Evolutionary conservation across 2,888 invertebrate genomes (phyloP).

Genomic region (Coleophora flavipennella): DNA sequence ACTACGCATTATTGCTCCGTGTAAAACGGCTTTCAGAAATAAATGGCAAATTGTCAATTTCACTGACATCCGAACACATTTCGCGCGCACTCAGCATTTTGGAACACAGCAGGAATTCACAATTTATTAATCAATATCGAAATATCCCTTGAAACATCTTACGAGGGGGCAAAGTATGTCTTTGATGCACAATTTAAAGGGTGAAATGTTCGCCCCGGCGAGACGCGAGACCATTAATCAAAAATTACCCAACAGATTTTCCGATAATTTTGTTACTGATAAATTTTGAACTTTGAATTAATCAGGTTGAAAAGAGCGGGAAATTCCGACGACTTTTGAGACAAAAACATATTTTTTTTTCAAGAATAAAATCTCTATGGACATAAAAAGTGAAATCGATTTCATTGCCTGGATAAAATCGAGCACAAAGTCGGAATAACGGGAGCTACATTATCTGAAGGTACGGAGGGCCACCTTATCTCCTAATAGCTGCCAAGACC

Average conservation of each 20-base stretch:
- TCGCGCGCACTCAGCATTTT: background rate
- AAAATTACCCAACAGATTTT: slow-evolving; percentile 11
- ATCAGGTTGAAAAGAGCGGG: too few relatives aligned
- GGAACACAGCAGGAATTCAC: slow-evolving; percentile 19
- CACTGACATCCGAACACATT: background rate
- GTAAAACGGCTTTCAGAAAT: background rate
- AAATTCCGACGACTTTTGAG: too few relatives aligned
- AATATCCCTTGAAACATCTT: slow-evolving; percentile 19
- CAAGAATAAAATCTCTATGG: too few relatives aligned
- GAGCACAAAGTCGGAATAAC: too few relatives aligned
- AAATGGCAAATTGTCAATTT: slow-evolving; percentile 1
- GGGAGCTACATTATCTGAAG: slow-evolving; percentile 23
- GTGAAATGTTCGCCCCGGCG: slow-evolving; percentile 1
- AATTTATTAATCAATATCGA: slow-evolving; percentile 35
- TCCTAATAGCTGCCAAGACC: slow-evolving; percentile 43
- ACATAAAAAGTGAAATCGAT: too few relatives aligned
- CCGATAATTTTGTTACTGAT: slow-evolving; percentile 10
- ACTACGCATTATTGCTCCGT: too few relatives aligned
- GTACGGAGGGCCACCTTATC: slow-evolving; percentile 42
- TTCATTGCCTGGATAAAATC: too few relatives aligned
- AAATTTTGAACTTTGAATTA: too few relatives aligned
- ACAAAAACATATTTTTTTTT: too few relatives aligned
- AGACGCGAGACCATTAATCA: slow-evolving; percentile 11
- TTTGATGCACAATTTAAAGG: slow-evolving; percentile 25
- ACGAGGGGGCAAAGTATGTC: slow-evolving; percentile 29